phyloP scores from a whole-genome alignment of 2,113 vertebrate species.

The Acanthochromis polyacanthus region DNA sequence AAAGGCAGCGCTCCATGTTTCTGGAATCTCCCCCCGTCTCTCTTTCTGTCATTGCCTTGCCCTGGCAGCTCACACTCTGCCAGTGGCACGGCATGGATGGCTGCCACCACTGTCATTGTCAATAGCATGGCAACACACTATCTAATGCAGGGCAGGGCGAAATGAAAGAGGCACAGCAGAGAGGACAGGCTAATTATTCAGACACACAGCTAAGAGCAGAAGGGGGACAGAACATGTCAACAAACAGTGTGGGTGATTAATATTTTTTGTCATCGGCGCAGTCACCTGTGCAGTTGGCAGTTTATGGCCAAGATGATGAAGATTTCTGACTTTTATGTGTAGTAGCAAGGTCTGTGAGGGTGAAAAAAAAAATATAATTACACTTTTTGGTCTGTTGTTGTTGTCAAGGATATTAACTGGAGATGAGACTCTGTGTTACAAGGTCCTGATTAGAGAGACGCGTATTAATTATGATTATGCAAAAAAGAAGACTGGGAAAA shows the following conservation, averaged over 20 bases:
- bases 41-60: constrained; percentile 32
- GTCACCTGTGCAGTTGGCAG: constrained; percentile 65
- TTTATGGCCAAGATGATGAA: constrained; percentile 52
- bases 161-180: constrained; percentile 72
- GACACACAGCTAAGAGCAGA: constrained; percentile 67
- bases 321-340: constrained; percentile 63
- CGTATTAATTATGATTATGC: constrained; percentile 46
- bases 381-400: constrained; percentile 52
- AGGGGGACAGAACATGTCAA: constrained; percentile 68
- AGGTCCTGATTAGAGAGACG: constrained; percentile 51
- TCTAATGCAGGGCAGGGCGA: constrained; percentile 59
- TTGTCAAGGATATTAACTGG: constrained; percentile 54
- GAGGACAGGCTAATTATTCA: constrained; percentile 81
- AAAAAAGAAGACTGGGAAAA: constrained; percentile 45
- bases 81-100: constrained; percentile 70
- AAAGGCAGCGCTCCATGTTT: constrained; percentile 23
- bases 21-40: constrained; percentile 24
- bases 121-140: constrained; percentile 64
- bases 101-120: constrained; percentile 76
- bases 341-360: constrained; percentile 56
- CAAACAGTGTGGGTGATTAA: constrained; percentile 78
- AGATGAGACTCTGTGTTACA: constrained; percentile 23
- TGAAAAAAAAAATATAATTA: constrained; percentile 67
- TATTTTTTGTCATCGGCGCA: constrained; percentile 67
- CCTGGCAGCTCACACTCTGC: constrained; percentile 62